Percentiles rank a stretch among this genome's conserved stretches.
Conservation (phyloP, 2,113 vertebrate genomes). For the Eudyptes chrysolophus region DNA sequence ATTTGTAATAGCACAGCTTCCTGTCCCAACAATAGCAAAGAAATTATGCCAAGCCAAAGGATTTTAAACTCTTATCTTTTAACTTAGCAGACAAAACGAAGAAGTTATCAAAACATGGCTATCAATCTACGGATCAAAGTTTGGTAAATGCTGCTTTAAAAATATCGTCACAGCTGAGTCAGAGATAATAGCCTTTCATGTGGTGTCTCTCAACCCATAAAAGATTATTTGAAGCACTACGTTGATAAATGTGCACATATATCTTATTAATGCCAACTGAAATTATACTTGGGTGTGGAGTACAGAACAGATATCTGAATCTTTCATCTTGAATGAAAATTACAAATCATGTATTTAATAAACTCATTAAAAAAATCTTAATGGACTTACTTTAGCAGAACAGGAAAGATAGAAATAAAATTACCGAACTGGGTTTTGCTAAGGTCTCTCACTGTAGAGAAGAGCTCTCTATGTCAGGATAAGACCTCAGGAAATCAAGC, state of each 20-base stretch:
- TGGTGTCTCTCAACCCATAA: not conserved
- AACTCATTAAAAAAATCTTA: not conserved
- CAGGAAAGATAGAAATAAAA: not conserved
- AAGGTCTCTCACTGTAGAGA: not conserved
- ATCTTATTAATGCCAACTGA: not conserved
- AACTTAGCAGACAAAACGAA: not conserved
- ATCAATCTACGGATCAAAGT: not conserved
- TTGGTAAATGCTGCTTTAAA: not conserved
- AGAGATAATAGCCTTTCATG: not conserved
- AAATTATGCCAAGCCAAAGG: not conserved
- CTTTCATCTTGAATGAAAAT: not conserved
- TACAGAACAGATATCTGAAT: not conserved
- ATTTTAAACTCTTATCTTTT: not conserved
- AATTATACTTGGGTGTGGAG: not conserved
- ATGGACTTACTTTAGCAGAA: not conserved
- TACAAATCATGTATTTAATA: not conserved
- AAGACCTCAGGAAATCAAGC: not conserved
- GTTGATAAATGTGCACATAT: not conserved
- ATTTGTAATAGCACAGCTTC: not conserved
- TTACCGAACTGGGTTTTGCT: not conserved
- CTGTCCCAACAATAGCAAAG: not conserved
- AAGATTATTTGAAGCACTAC: not conserved
- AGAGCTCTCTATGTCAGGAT: not conserved
- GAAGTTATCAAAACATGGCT: not conserved
- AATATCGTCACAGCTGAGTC: not conserved